A percentile compares a stretch with the other conserved stretches of the same genome.
phyloP scores from a whole-genome alignment of 2,888 invertebrate genomes.

The Patella depressa region DNA sequence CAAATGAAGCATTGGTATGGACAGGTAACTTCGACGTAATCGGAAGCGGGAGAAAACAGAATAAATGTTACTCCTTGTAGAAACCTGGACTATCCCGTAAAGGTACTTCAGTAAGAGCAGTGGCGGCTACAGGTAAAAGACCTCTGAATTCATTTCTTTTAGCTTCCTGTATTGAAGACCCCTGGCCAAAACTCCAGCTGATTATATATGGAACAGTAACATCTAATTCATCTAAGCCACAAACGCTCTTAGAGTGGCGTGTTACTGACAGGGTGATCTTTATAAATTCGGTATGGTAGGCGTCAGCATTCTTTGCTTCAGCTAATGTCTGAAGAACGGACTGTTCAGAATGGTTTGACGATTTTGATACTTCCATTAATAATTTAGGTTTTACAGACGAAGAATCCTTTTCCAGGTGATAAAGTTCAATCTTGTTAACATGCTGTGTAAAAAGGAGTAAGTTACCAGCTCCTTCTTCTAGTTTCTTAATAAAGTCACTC shows the following conservation, averaged over 20 bases:
- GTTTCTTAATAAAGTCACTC: slow-evolving; percentile 48
- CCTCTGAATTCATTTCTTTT: slow-evolving; percentile 22
- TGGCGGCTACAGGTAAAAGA: slow-evolving; percentile 50
- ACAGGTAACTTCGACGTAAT: slow-evolving; percentile 51
- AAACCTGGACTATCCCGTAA: slow-evolving; percentile 42
- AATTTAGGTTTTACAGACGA: slow-evolving; percentile 34
- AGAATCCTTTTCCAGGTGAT: slow-evolving; percentile 51
- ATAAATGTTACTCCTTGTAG: slow-evolving; percentile 48
- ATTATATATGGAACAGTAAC: slow-evolving; percentile 33
- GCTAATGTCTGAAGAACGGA: no score
- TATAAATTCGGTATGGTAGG: no score
- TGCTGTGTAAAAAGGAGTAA: slow-evolving; percentile 67
- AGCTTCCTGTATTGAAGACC: slow-evolving; percentile 18
- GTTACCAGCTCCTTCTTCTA: slow-evolving; percentile 54
- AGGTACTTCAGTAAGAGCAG: slow-evolving; percentile 42
- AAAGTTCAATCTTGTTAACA: slow-evolving; percentile 52
- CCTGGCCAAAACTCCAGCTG: slow-evolving; percentile 40
- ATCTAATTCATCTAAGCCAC: no score
- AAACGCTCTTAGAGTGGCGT: no score
- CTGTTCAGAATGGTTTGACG: slow-evolving; percentile 19
- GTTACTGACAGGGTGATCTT: no score
- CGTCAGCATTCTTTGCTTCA: no score
- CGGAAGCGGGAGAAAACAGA: slow-evolving; percentile 66
- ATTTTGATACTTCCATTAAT: slow-evolving; percentile 17
- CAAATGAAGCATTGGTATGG: slow-evolving; percentile 66